Evolutionary conservation across 2,113 vertebrate species (phyloP).

Genomic region (Poecilia latipinna): DNA sequence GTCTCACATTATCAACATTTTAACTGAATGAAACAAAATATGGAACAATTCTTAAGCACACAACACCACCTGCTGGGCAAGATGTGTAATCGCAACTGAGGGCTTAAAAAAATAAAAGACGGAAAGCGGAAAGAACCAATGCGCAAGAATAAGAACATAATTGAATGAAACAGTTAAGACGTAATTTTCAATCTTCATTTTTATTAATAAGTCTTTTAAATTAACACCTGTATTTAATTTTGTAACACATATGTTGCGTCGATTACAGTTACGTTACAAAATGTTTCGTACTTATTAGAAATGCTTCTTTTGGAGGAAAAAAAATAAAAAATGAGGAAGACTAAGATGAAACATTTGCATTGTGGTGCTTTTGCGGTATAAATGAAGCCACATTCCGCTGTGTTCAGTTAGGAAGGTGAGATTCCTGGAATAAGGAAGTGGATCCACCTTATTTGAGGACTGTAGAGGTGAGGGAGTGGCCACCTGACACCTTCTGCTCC

Average conservation of each 20-base stretch:
- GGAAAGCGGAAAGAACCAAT: too few relatives aligned
- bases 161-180: too few relatives aligned
- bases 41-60: background rate
- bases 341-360: background rate
- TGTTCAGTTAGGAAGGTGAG: background rate
- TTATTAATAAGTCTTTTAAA: too few relatives aligned
- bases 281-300: background rate
- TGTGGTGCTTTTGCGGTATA: background rate
- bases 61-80: slow-evolving; percentile 36
- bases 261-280: too few relatives aligned
- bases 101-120: background rate
- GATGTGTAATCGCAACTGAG: background rate
- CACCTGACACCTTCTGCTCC: slow-evolving; percentile 44
- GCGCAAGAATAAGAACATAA: too few relatives aligned
- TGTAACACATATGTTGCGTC: too few relatives aligned
- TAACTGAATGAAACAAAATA: background rate
- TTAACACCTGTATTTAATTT: too few relatives aligned
- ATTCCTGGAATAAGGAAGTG: slow-evolving; percentile 69
- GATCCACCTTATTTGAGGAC: slow-evolving; percentile 30
- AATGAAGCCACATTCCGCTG: background rate
- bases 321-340: background rate
- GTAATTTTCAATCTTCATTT: too few relatives aligned
- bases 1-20: too few relatives aligned
- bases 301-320: background rate
- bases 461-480: slow-evolving; percentile 70